Conservation (phyloP, 2,797 vertebrate genomes). For the Enteromius viviparus region DNA sequence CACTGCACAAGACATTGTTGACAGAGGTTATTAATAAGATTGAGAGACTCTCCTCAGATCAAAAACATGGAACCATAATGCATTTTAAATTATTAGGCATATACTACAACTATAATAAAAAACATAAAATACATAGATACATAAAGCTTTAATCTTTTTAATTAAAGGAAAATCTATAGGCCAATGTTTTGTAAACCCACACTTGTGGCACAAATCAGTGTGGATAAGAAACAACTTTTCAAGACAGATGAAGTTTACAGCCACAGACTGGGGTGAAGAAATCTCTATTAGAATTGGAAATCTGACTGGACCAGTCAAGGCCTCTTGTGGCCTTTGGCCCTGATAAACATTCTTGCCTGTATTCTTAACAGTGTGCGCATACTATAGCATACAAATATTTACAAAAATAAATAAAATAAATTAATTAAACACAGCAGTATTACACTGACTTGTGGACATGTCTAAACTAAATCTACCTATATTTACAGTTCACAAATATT, state of each 20-base stretch:
- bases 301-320: background rate
- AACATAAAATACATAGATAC: background rate
- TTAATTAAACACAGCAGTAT: background rate
- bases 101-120: background rate
- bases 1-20: constrained; percentile 10
- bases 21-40: constrained; percentile 6
- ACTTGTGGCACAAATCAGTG: background rate
- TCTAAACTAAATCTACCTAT: background rate
- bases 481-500: background rate
- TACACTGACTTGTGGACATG: background rate
- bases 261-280: background rate
- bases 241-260: background rate
- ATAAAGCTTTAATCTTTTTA: background rate
- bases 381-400: background rate
- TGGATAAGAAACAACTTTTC: background rate
- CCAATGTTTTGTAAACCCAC: background rate
- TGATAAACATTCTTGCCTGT: background rate
- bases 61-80: background rate
- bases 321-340: background rate
- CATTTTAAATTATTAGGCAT: background rate
- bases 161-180: background rate
- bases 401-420: background rate
- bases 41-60: constrained; percentile 10
- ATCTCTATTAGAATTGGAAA: constrained; percentile 17
- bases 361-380: background rate